These are phyloP conservation scores for Synanthedon vespiformis DNA, from an alignment of 2,888 invertebrate species.

Conservation along the genomic window DNA sequence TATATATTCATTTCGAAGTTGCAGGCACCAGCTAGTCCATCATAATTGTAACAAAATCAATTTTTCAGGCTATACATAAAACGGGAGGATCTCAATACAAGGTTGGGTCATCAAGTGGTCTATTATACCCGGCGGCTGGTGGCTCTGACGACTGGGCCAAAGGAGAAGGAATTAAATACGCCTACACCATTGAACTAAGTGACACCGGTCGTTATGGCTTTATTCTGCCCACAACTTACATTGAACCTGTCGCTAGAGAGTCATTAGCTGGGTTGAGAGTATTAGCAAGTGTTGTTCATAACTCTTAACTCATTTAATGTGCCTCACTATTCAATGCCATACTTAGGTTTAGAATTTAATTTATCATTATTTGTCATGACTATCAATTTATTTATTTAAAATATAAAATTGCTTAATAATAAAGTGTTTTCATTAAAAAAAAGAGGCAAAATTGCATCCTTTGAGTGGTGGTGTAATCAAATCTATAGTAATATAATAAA, in stretches of 20 bases:
- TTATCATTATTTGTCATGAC: too few relatives aligned
- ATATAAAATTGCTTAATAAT: too few relatives aligned
- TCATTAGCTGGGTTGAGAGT: constrained; percentile 79
- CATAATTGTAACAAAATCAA: background rate
- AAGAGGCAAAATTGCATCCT: too few relatives aligned
- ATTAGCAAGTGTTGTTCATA: constrained; percentile 36
- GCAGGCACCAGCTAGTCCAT: too few relatives aligned
- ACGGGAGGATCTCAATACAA: constrained; percentile 75
- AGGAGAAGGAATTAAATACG: constrained; percentile 84
- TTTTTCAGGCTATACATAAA: constrained; percentile 69
- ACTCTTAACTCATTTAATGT: too few relatives aligned
- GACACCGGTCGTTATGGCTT: constrained; percentile 89
- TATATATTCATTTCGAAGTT: too few relatives aligned
- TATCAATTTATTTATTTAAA: too few relatives aligned
- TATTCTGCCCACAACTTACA: constrained; percentile 83
- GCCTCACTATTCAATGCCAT: too few relatives aligned
- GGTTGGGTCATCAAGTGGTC: constrained; percentile 82
- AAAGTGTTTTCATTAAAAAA: too few relatives aligned
- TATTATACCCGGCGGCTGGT: constrained; percentile 83
- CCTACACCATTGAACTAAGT: constrained; percentile 90
- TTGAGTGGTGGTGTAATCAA: too few relatives aligned
- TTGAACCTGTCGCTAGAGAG: constrained; percentile 81
- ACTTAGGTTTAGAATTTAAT: too few relatives aligned
- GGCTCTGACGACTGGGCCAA: constrained; percentile 95
- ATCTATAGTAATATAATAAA: too few relatives aligned